These are phyloP conservation scores for Dolomedes plantarius DNA, from an alignment of 2,888 invertebrate genomes.

Conservation along the genomic window DNA sequence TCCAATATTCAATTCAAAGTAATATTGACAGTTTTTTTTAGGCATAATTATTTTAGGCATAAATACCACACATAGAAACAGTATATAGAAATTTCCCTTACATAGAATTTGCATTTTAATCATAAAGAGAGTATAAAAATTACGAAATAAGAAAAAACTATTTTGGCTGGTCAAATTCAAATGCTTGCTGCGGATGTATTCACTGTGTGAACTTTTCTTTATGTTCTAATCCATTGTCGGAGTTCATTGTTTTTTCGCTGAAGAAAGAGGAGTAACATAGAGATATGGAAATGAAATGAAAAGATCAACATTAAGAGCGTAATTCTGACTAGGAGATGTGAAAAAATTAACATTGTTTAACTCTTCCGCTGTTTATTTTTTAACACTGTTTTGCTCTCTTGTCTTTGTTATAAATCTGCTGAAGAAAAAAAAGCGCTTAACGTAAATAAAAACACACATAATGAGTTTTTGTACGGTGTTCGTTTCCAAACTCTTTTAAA, in stretches of 20 bases:
- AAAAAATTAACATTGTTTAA: slow-evolving; percentile 59
- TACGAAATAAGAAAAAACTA: too few relatives aligned
- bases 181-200: background rate
- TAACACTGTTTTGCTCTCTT: slow-evolving; percentile 12
- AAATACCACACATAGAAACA: too few relatives aligned
- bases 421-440: slow-evolving; percentile 15
- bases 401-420: slow-evolving; percentile 33
- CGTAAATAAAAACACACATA: slow-evolving; percentile 15
- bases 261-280: background rate
- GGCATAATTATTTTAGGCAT: too few relatives aligned
- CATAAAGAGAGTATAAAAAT: too few relatives aligned
- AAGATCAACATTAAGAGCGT: slow-evolving; percentile 40
- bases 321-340: slow-evolving; percentile 11
- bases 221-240: background rate
- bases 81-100: too few relatives aligned
- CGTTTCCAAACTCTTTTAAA: slow-evolving; percentile 30
- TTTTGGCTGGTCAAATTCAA: background rate
- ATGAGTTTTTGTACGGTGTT: slow-evolving; percentile 44
- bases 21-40: too few relatives aligned
- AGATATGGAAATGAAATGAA: slow-evolving; percentile 48
- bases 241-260: slow-evolving; percentile 3
- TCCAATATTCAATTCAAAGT: too few relatives aligned
- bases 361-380: slow-evolving; percentile 32
- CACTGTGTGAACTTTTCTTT: background rate
- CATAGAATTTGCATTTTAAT: too few relatives aligned